Evolutionary conservation across 2,113 vertebrate species (phyloP).

Genomic region (Mesocricetus auratus): DNA sequence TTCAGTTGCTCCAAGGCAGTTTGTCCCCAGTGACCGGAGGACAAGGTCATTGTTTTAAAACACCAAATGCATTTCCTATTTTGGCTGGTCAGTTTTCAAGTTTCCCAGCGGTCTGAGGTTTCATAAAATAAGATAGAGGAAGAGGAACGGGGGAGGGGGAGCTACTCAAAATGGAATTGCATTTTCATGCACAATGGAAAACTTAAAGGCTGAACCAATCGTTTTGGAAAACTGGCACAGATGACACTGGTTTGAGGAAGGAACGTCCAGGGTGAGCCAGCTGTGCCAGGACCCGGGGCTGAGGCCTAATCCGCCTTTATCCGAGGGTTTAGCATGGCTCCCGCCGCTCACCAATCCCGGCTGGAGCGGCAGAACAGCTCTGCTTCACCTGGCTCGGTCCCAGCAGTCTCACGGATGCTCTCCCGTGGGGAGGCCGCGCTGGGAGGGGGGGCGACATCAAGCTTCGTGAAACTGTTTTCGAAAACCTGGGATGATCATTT

Average conservation of each 20-base stretch:
- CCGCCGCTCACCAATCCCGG: background rate
- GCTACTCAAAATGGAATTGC: slow-evolving; percentile 48
- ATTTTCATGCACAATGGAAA: slow-evolving; percentile 77
- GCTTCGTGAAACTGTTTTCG: slow-evolving; percentile 64
- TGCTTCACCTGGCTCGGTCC: slow-evolving; percentile 64
- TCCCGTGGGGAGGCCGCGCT: background rate
- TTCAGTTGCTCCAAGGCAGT: background rate
- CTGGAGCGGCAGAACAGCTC: background rate
- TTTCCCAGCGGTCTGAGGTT: slow-evolving; percentile 29
- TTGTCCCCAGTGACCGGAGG: background rate
- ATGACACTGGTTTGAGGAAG: slow-evolving; percentile 71
- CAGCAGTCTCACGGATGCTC: accelerated
- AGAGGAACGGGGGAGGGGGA: background rate
- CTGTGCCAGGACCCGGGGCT: slow-evolving; percentile 73
- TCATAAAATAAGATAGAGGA: background rate
- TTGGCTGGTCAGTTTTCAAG: slow-evolving; percentile 14
- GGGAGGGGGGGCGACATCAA: slow-evolving; percentile 36
- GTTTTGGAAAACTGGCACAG: slow-evolving; percentile 74
- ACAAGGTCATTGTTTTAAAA: slow-evolving; percentile 11
- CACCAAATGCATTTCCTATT: background rate
- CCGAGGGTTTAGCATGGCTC: slow-evolving; percentile 65
- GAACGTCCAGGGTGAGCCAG: slow-evolving; percentile 68
- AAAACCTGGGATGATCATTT: slow-evolving; percentile 78
- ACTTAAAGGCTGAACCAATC: slow-evolving; percentile 82
- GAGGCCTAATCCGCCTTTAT: slow-evolving; percentile 81